These are phyloP conservation scores for Geotrypetes seraphini DNA, from an alignment of 2,797 vertebrate genomes.

Conservation along the genomic window DNA sequence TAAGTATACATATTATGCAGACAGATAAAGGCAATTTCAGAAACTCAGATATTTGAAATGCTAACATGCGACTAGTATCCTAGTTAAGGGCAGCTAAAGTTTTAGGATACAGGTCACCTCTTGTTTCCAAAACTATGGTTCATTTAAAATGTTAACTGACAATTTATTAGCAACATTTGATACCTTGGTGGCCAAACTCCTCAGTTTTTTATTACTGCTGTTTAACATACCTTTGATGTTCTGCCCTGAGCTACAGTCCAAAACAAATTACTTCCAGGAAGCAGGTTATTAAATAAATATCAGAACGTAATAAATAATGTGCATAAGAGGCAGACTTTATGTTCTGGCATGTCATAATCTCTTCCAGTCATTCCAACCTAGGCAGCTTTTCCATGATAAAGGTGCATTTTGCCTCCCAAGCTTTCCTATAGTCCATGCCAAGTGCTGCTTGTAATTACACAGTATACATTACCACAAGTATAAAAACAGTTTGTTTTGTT, in stretches of 20 bases:
- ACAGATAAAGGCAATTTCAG: too few species aligned
- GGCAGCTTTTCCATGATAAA: conserved; percentile 7
- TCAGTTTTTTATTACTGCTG: conserved; percentile 57
- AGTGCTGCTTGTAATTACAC: too few species aligned
- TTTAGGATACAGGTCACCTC: conserved; percentile 34
- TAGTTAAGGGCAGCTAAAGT: conserved; percentile 50
- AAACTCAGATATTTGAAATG: too few species aligned
- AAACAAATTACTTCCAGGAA: conserved; percentile 72
- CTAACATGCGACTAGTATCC: too few species aligned
- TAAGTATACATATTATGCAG: too few species aligned
- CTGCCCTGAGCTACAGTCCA: conserved; percentile 65
- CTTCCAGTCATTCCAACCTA: conserved; percentile 24
- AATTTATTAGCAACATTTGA: conserved; percentile 76
- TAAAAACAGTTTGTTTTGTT: too few species aligned
- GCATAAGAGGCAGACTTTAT: conserved; percentile 50
- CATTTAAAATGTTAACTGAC: conserved; percentile 56
- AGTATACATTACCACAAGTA: too few species aligned
- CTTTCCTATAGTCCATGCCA: too few species aligned
- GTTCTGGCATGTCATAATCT: conserved; percentile 40
- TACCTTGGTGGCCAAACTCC: conserved; percentile 67
- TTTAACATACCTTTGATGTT: conserved; percentile 78
- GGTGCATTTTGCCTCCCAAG: too few species aligned
- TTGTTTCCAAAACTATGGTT: conserved; percentile 45
- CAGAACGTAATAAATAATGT: conserved; percentile 64
- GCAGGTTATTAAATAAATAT: conserved; percentile 65